Base-by-base conservation (phyloP, 1,140 invertebrate species). In the Zaprionus nigranus region DNA sequence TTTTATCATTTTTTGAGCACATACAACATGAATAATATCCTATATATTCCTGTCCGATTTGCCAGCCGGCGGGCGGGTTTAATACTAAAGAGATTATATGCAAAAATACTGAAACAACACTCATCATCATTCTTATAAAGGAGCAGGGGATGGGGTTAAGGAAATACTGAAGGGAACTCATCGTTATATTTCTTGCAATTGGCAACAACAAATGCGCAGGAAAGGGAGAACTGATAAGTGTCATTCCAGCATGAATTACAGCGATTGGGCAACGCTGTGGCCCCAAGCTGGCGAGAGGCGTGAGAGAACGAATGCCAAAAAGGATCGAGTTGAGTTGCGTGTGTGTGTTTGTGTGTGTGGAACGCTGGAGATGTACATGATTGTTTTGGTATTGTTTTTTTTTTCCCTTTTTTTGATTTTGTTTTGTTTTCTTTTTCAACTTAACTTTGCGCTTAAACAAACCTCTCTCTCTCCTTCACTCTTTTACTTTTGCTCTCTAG, bases 361-460 rank as follows among this genome's bases (percentile, higher is more conserved):
- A n/a, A 46, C n/a, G 40, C 17, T 24, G 20, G 20, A 59, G 17
- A 24, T 40, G 3, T 26, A 13, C 36, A 38, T 58, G 20, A 36
- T 30, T 38, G 56, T 6, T 36, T 58, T 30, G 30, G 20, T 11
- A 5, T 58, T 66, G 56, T 56, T 4, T 9, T 56, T 43, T 9
- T 9, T 56, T 57, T 13, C 6, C n/a, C 20, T 13, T 54, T 60
- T 61, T 3, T 51, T 30, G 40, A 9, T 54, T 38, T 38, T 43
- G 1, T 71, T 58, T 54, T 40, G 12, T 66, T 82, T 82, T 56
- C 57, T 58, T 72, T 58, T 78, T 80, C 49, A 79, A 82, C 76
- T 75, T 82, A 82, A 79, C 59, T 83, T 83, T 83, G 72, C 64
- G 76, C 81, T 80, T 83, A 72, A 79, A 72, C 76, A 72, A 79